Evolutionary conservation across 2,888 invertebrate species (phyloP).

Genomic region (Aleiodes leptofemur): DNA sequence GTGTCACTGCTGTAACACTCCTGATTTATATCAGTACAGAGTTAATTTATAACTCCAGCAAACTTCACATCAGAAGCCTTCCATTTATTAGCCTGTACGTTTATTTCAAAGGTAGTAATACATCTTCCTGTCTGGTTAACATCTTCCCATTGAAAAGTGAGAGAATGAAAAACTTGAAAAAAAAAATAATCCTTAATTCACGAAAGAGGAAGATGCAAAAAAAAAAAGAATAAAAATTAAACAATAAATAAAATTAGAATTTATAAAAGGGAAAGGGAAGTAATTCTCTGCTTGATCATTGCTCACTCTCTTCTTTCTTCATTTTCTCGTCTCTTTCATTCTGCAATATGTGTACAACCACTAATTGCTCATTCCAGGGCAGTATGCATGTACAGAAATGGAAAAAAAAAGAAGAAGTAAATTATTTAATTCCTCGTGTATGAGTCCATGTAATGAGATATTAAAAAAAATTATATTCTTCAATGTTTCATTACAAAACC

Average conservation of each 20-base stretch:
- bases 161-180: not conserved
- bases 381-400: constrained; percentile 39
- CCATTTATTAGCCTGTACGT: constrained; percentile 28
- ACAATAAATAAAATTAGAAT: constrained; percentile 17
- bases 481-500: constrained; percentile 60
- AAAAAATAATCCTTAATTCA: constrained; percentile 4
- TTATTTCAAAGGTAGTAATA: constrained; percentile 31
- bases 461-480: not conserved
- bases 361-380: constrained; percentile 50
- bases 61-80: constrained; percentile 42
- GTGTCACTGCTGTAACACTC: constrained; percentile 50
- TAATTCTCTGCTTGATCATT: constrained; percentile 9
- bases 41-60: constrained; percentile 55
- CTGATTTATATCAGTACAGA: constrained; percentile 56
- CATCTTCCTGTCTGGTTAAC: constrained; percentile 28
- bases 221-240: constrained; percentile 36
- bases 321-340: constrained; percentile 24
- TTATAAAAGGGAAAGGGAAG: constrained; percentile 13
- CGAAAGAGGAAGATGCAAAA: not conserved
- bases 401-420: constrained; percentile 14
- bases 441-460: not conserved
- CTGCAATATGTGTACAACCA: constrained; percentile 16
- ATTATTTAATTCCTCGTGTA: no score
- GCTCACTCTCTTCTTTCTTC: constrained; percentile 1
- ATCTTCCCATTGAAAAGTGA: constrained; percentile 28